Base-by-base conservation (phyloP, 2,888 invertebrate genomes). In the Spialia ferax region DNA sequence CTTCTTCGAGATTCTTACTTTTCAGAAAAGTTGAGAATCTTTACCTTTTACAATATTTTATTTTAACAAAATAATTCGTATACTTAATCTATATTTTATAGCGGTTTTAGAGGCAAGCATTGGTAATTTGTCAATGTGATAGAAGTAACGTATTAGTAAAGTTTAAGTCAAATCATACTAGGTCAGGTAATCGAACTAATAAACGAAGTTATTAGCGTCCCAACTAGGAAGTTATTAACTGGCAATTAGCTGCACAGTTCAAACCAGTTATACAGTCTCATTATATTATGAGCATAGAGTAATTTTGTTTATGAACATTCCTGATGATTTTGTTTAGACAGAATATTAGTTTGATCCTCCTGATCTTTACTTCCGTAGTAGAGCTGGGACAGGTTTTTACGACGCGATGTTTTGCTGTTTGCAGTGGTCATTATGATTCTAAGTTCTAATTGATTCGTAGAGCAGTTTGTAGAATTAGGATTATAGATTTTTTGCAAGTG, bases 161-260 rank as follows among this genome's bases (percentile, higher is more conserved):
- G 60, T 3, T 50, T 50, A 23, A 18, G 48, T 60, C 60, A 60
- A 26, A 38, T 29, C 3, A 26, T 10, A 11, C 48, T 29, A 18
- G 60, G 48, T 61, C 61, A 50, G 32, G 61, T 61, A 61, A 32
- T 32, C 2, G n/a, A 48, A 26, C 11, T 50, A 50, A 50, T 50
- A 48, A 61, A 50, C 61, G 50, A 45, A 50, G 50, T 50, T 50
- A 50, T 20, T 50, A 15, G 13, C 42, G 18, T 45, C 42, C 1
- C 13, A 61, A 13, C 61, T 20, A 48, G 50, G 60, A 61, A 61
- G 32, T 48, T n/a, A 50, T 61, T 61, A 61, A 32, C n/a, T 50
- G n/a, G 50, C 50, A 50, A 50, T 48, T 50, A 61, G 22, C 61
- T 35, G 61, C n/a, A 50, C 45, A 20, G 45, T 32, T 22, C 20